These are phyloP conservation scores for Meriones unguiculatus DNA, from an alignment of 2,113 vertebrate genomes.

Conservation along the genomic window DNA sequence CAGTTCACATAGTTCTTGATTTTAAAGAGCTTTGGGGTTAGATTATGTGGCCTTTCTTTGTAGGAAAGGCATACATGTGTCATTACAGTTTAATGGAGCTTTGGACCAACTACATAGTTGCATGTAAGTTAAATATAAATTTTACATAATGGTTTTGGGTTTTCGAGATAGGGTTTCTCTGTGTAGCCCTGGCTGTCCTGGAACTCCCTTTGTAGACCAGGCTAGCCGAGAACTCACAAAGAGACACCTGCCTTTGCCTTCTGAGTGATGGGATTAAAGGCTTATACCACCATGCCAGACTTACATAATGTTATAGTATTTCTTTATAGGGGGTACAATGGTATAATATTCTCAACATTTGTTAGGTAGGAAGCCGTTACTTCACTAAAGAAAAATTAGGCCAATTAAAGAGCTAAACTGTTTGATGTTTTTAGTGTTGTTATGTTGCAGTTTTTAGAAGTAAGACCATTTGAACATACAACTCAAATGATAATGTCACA, in stretches of 20 bases:
- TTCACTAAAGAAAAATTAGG: constrained; percentile 49
- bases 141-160: neutral
- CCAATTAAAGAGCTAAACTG: constrained; percentile 12
- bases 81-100: constrained; percentile 18
- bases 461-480: neutral
- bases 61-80: constrained; percentile 12
- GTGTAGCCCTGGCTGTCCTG: no score
- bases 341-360: constrained; percentile 52
- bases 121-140: constrained; percentile 59
- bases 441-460: neutral
- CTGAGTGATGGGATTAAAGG: no score
- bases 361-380: neutral
- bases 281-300: no score
- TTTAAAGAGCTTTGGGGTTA: constrained; percentile 58
- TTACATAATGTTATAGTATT: constrained; percentile 53
- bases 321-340: neutral
- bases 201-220: no score
- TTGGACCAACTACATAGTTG: constrained; percentile 18
- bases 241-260: no score
- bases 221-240: no score
- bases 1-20: constrained; percentile 31
- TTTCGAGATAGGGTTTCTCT: no score
- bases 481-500: constrained; percentile 19
- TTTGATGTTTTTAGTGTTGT: constrained; percentile 7
- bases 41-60: neutral